Evolutionary conservation across 2,113 vertebrate genomes (phyloP), one percentile per base, ranked within the genome.

Genomic region (Anguilla rostrata): DNA sequence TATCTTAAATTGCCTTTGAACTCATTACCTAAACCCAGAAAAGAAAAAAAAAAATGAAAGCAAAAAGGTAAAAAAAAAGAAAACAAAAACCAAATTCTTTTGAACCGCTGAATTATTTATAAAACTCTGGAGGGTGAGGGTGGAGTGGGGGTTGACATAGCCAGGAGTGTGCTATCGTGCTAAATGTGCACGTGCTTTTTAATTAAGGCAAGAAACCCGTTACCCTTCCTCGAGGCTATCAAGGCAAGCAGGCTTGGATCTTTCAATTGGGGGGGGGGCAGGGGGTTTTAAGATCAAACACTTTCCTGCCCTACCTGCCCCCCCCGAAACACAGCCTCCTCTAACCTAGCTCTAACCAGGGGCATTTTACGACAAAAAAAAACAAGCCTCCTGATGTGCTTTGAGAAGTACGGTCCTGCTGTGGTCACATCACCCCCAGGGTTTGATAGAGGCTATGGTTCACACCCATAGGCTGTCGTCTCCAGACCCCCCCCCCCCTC

Each of bases 61-160:
- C 22, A 66, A 26, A 66, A 66, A 11, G 26, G 60, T 3, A 66
- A 20, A 26, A 0, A 8, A 26, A 20, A 66, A 22, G 22, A 5
- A 26, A 66, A 20, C 26, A 20, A 66, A 66, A 20, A 66, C 3
- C 3, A 15, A 60, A 3, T 20, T 2, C 88, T 92, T 75, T 89
- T 89, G 82, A 84, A 84, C 84, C 90, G 53, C 93, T 95, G 92
- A 93, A 94, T 96, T 93, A 95, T 95, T 90, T 88, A 95, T 94
- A 83, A 84, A 84, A 88, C 87, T 53, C 5, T 46, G 43, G 43
- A 9, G 34, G 34, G 34, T 34, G 34, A 34, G 34, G 34, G 34
- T 34, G 34, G 49, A 89, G 89, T 87, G 90, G 84, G 90, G 85
- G 91, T 89, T 63, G 83, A 60, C 26, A 34, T 6, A 75, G 71